Conservation (phyloP, 1,140 invertebrate species). For the Brachionus manjavacas region DNA sequence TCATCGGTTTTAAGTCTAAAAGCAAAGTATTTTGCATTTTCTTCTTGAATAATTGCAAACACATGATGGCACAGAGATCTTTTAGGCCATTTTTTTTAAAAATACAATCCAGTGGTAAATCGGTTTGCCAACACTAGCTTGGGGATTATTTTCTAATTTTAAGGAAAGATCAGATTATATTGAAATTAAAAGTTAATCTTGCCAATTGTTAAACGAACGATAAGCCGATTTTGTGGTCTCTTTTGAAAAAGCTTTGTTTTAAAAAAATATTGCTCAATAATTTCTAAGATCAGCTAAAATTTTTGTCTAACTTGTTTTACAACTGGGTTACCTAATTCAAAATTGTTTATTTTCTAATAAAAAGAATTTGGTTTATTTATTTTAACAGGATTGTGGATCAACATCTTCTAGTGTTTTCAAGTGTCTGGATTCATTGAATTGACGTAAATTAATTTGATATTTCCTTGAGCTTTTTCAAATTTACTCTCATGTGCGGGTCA, state of each 20-base stretch:
- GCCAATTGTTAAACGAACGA: slow-evolving; percentile 13
- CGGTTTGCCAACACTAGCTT: neutral
- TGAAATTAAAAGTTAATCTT: slow-evolving; percentile 32
- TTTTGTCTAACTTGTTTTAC: neutral
- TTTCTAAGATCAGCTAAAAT: neutral
- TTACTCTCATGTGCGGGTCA: no score
- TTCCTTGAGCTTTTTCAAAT: no score
- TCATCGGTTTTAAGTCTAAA: neutral
- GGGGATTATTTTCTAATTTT: slow-evolving; percentile 13
- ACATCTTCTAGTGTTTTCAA: neutral
- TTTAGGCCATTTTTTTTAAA: neutral
- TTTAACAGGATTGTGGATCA: neutral
- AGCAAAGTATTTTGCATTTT: neutral
- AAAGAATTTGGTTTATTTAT: no score
- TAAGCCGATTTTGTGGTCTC: slow-evolving; percentile 21
- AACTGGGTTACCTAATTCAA: slow-evolving; percentile 23
- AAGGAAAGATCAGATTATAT: neutral
- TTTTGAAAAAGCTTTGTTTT: neutral
- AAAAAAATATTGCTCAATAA: neutral
- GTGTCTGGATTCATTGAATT: neutral
- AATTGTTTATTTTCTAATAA: neutral
- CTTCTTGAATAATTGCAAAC: neutral
- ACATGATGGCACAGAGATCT: neutral
- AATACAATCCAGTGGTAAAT: neutral
- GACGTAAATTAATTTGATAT: neutral